A percentile compares a stretch with the other conserved stretches of the same genome.
Conservation (phyloP, 1,140 invertebrate genomes). For the Nebria ingens region DNA sequence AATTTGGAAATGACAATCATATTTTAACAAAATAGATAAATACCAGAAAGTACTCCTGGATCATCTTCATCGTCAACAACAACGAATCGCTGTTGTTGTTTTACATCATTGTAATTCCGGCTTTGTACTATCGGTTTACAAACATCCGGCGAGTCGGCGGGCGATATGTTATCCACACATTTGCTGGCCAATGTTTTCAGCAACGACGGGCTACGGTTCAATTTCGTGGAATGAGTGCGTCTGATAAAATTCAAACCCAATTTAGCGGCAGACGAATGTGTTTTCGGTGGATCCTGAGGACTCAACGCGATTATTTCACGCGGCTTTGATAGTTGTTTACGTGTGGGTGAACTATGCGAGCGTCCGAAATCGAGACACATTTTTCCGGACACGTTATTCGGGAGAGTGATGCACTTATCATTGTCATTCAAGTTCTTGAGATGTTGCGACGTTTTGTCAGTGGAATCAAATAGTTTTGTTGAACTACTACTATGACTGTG, state of each 20-base stretch:
- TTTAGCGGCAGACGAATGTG: conserved; percentile 13
- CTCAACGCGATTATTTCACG: neutral
- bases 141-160: conserved; percentile 32
- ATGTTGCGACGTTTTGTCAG: neutral
- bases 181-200: conserved; percentile 39
- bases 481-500: neutral
- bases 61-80: conserved; percentile 40
- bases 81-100: conserved; percentile 19
- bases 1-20: neutral
- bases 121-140: conserved; percentile 30
- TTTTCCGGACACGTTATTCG: neutral
- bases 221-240: conserved; percentile 57
- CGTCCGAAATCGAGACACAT: neutral
- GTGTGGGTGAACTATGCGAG: neutral
- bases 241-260: conserved; percentile 45
- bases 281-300: conserved; percentile 11
- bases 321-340: neutral
- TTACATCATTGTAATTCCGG: conserved; percentile 36
- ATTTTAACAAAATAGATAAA: conserved; percentile 4
- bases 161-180: conserved; percentile 34
- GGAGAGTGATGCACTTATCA: neutral
- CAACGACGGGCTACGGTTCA: conserved; percentile 52
- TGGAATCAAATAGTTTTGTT: too few relatives aligned
- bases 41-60: conserved; percentile 53
- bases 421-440: neutral